A percentile compares a stretch with the other conserved stretches of the same genome.
Evolutionary conservation across 2,797 vertebrate species (phyloP).

Genomic region (Myripristis jacobus): DNA sequence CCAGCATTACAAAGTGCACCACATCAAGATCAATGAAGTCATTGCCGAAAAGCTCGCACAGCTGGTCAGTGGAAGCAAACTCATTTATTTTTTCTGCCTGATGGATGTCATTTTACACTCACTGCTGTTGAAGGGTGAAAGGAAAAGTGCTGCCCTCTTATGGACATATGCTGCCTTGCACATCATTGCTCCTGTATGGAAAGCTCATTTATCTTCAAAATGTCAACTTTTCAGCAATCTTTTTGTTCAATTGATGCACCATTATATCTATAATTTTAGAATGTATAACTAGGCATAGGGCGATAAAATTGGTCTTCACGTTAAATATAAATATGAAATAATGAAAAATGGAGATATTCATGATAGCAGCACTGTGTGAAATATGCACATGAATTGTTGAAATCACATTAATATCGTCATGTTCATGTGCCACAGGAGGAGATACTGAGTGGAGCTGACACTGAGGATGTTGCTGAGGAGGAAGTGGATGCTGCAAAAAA

Average conservation of each 20-base stretch:
- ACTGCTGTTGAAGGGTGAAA: neutral
- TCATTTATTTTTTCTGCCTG: neutral
- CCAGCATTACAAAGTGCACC: slow-evolving; percentile 88
- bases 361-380: neutral
- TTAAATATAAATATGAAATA: neutral
- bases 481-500: slow-evolving; percentile 72
- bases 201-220: no score
- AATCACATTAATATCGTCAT: neutral
- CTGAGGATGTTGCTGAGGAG: slow-evolving; percentile 69
- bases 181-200: no score
- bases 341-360: neutral
- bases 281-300: neutral
- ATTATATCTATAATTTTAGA: no score
- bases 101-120: neutral
- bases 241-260: no score
- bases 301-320: neutral
- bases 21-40: slow-evolving; percentile 83
- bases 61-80: slow-evolving; percentile 83
- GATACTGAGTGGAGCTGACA: slow-evolving; percentile 47
- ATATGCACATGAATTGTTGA: neutral
- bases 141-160: slow-evolving; percentile 34
- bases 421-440: slow-evolving; percentile 60
- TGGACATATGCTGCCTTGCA: slow-evolving; percentile 6
- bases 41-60: slow-evolving; percentile 85
- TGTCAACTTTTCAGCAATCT: no score